phyloP scores from a whole-genome alignment of 2,113 vertebrate species.

The Leptocoma aspasia region DNA sequence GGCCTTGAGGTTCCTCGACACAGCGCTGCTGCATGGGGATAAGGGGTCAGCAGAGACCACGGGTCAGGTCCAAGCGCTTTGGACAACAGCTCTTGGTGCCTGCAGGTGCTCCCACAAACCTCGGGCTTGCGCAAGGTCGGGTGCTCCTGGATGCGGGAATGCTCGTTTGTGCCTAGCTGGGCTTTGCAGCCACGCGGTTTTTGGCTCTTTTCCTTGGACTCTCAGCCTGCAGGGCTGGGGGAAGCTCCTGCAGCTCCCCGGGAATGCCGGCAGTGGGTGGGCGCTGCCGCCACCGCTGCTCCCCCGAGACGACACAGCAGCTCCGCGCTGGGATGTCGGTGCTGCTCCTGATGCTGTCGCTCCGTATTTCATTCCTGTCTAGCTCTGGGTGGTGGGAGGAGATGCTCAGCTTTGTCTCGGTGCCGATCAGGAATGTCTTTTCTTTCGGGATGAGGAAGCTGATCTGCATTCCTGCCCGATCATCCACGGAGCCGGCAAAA shows the following conservation, averaged over 20 bases:
- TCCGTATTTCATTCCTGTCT: background rate
- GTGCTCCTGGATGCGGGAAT: background rate
- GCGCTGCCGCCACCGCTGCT: background rate
- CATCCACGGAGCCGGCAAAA: background rate
- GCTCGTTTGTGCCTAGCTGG: background rate
- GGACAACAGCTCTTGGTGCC: too few species aligned
- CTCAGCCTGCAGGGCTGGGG: rapidly evolving
- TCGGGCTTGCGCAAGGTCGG: rapidly evolving
- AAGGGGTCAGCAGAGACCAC: background rate
- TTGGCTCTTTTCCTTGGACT: rapidly evolving
- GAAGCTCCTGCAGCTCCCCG: background rate
- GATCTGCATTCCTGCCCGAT: background rate
- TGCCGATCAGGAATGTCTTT: background rate
- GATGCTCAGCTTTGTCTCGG: background rate
- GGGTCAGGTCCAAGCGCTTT: background rate
- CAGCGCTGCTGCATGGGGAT: background rate
- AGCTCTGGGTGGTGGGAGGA: constrained; percentile 13
- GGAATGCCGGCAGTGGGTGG: background rate
- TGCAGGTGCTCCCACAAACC: background rate
- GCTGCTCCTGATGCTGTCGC: background rate
- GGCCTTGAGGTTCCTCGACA: background rate
- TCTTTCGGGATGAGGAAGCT: background rate
- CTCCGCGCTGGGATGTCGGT: background rate
- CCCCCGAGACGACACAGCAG: background rate
- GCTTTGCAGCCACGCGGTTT: background rate